Evolutionary conservation across 2,113 vertebrate species (phyloP), one percentile per base, ranked within the genome.

Genomic region (Cnemophilus loriae): DNA sequence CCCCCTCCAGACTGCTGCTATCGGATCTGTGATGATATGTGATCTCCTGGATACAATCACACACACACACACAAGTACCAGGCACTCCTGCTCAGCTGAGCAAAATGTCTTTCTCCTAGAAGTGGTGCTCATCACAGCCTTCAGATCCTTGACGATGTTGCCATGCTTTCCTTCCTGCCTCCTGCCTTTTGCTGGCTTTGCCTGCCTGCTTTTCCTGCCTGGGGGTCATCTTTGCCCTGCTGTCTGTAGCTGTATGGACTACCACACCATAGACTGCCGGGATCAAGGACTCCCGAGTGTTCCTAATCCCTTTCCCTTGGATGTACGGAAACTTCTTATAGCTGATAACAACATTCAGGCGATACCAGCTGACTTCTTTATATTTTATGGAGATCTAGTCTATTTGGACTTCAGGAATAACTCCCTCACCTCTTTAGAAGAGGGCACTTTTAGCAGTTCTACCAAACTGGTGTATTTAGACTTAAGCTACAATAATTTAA

Each of bases 341-440:
- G 98, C 99, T 15, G 98, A 99, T 97, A 99, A 99, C 98, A 98
- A 98, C 98, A 99, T 99, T 82, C 98, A 98, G 96, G 97, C 84
- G 18, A 99, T 99, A 95, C 99, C 99, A 27, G 98, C 98, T 5
- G 99, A 99, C 98, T 99, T 99, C 96, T 98, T 99, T 95, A 98
- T 99, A 85, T 98, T 99, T 96, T 99, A 99, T 93, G 99, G 99
- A 78, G 99, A 99, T 96, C 98, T 99, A 92, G 98, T 99, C 50
- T 99, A 99, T 97, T 92, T 99, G 98, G 99, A 99, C 98, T 98
- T 99, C 90, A 98, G 99, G 95, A 99, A 99, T 97, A 99, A 99
- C 97, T 98, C 99, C 13, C 98, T 99, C 57, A 98, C 98, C 83
- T 96, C 97, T 74, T 98, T 99, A 94, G 98, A 99, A 95, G 98